phyloP scores from a whole-genome alignment of 2,888 invertebrate species.

The Polia nebulosa region DNA sequence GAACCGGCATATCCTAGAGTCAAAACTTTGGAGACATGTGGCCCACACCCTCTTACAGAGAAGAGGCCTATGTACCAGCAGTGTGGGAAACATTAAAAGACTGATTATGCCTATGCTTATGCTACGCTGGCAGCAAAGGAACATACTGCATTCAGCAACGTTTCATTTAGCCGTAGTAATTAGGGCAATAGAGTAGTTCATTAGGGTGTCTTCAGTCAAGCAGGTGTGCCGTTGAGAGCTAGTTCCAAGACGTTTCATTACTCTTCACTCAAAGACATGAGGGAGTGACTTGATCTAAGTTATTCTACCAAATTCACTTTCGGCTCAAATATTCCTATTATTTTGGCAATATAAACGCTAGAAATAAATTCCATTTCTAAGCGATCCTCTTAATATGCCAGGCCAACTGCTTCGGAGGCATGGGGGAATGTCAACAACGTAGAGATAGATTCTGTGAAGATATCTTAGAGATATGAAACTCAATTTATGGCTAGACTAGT shows the following conservation, averaged over 20 bases:
- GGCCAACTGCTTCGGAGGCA: neutral
- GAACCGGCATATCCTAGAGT: no score
- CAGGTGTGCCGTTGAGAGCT: neutral
- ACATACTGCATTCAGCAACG: neutral
- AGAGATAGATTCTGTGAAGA: constrained; percentile 3
- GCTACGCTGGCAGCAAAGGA: neutral
- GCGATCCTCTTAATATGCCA: constrained; percentile 13
- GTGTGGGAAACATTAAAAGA: no score
- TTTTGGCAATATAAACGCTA: constrained; percentile 12
- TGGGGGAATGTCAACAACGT: constrained; percentile 4
- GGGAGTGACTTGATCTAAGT: neutral
- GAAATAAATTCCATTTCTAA: constrained; percentile 9
- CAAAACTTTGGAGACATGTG: no score
- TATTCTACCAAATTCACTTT: neutral
- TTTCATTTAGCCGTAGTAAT: neutral
- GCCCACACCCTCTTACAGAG: no score
- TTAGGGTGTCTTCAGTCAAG: neutral
- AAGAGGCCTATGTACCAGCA: no score
- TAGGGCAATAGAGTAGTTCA: neutral
- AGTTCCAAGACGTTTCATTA: neutral
- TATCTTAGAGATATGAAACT: constrained; percentile 7
- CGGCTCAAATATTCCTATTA: neutral
- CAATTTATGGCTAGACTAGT: neutral
- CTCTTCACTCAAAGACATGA: neutral
- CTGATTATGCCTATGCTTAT: no score